Evolutionary conservation across 2,113 vertebrate genomes (phyloP).

Genomic region (Syngnathoides biaculeatus): DNA sequence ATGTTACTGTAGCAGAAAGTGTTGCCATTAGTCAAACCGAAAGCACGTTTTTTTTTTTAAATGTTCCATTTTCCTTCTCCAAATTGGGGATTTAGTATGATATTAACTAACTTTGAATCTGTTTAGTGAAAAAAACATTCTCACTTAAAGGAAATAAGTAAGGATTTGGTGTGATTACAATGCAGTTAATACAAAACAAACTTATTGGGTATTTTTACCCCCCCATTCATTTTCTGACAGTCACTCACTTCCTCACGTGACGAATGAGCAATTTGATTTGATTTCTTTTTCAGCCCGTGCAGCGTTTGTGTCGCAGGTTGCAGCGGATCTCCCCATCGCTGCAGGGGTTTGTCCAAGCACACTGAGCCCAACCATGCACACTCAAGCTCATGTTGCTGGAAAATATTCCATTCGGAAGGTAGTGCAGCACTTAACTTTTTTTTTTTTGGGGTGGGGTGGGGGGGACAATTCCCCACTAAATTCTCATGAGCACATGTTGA

Average conservation of each 20-base stretch:
- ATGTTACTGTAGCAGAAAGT: no score
- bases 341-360: neutral
- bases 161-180: neutral
- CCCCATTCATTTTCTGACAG: neutral
- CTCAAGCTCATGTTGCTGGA: neutral
- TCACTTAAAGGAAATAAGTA: neutral
- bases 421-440: neutral
- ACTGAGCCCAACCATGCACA: constrained; percentile 2
- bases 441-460: no score
- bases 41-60: no score
- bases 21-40: no score
- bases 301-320: neutral
- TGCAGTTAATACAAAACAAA: neutral
- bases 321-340: neutral
- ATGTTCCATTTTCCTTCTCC: no score
- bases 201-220: neutral
- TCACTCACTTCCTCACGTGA: neutral
- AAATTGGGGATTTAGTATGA: neutral
- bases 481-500: constrained; percentile 5
- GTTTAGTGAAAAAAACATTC: neutral
- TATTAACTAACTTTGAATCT: neutral
- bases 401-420: neutral
- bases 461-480: neutral
- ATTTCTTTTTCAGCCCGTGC: neutral
- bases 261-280: neutral